A percentile compares a stretch with the other conserved stretches of the same genome.
These are phyloP conservation scores for Palaemon carinicauda DNA, from an alignment of 1,140 invertebrate genomes.

Conservation along the genomic window DNA sequence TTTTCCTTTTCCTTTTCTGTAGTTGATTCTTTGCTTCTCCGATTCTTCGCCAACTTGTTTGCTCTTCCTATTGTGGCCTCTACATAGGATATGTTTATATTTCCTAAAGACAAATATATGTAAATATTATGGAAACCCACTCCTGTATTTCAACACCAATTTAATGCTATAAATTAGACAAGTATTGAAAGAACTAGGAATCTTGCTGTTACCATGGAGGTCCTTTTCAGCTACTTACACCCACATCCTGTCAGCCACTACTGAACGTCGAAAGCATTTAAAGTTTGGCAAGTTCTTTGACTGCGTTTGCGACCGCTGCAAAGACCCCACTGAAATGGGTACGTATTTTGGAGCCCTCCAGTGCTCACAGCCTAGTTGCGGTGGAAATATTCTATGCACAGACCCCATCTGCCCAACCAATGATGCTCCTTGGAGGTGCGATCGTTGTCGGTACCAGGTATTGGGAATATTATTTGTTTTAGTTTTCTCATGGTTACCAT, in stretches of 20 bases:
- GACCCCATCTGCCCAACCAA: conserved; percentile 41
- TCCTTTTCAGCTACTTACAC: conserved; percentile 70
- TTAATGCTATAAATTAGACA: too few species aligned
- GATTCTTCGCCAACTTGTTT: too few species aligned
- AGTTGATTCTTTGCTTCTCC: too few species aligned
- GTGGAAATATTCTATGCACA: conserved; percentile 47
- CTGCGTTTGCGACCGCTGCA: conserved; percentile 76
- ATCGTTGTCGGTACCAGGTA: conserved; percentile 52
- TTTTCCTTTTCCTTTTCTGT: too few species aligned
- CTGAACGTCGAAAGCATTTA: conserved; percentile 73
- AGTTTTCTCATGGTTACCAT: too few species aligned
- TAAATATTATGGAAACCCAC: too few species aligned
- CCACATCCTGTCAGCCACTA: conserved; percentile 76
- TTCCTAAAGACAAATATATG: too few species aligned
- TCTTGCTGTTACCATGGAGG: neutral
- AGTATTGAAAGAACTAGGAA: too few species aligned
- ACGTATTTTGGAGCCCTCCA: conserved; percentile 58
- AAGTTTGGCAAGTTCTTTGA: conserved; percentile 77
- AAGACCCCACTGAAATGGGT: conserved; percentile 71
- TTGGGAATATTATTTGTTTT: neutral
- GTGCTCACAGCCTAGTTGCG: conserved; percentile 54
- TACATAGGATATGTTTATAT: too few species aligned
- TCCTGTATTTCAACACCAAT: too few species aligned
- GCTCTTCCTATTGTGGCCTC: too few species aligned
- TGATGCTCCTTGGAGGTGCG: conserved; percentile 45